These are phyloP conservation scores for Dolichallabes microphthalmus DNA, from an alignment of 2,113 vertebrate species.

Conservation along the genomic window DNA sequence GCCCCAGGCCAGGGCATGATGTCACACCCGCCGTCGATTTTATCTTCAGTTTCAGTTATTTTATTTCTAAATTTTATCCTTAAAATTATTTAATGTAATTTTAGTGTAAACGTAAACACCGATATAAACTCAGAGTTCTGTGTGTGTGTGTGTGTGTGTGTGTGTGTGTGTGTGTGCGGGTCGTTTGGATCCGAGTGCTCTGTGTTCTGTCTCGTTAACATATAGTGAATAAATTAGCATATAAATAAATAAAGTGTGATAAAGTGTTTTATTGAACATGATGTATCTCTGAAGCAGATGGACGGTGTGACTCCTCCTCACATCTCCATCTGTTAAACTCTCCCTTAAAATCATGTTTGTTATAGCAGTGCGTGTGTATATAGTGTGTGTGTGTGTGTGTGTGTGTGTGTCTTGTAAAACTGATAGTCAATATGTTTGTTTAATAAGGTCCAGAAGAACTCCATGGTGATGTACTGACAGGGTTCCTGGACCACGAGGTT, in stretches of 20 bases:
- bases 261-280: neutral
- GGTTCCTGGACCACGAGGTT: neutral
- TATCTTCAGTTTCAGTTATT: too few species aligned
- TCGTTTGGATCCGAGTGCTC: neutral
- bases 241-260: neutral
- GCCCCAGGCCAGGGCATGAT: neutral
- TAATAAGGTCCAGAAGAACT: neutral
- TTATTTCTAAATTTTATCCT: too few species aligned
- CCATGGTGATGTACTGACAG: neutral
- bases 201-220: neutral
- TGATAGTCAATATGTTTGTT: constrained; percentile 5
- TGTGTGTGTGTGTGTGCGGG: neutral
- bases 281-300: constrained; percentile 11
- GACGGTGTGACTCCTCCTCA: constrained; percentile 1
- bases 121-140: too few species aligned
- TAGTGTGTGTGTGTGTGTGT: neutral
- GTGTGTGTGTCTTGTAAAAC: neutral
- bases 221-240: neutral
- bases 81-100: too few species aligned
- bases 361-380: neutral
- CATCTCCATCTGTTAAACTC: constrained; percentile 2
- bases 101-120: too few species aligned
- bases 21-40: neutral
- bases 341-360: neutral
- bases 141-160: constrained; percentile 3